Conservation (phyloP, 2,888 invertebrate genomes). For the Sepioteuthis lessoniana region DNA sequence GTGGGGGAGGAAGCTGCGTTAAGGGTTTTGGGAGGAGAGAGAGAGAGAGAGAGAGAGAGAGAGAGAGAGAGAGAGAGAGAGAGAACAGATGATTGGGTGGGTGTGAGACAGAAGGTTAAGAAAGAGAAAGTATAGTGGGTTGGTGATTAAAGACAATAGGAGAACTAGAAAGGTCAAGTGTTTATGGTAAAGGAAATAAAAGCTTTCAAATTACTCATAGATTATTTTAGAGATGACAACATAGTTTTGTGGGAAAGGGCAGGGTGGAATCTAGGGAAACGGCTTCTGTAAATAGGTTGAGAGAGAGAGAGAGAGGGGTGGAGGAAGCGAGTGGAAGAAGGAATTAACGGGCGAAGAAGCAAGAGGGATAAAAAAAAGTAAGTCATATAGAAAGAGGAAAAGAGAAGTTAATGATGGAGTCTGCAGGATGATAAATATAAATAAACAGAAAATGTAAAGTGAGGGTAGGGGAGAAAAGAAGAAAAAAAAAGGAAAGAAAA, state of each 20-base stretch:
- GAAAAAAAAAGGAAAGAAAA: too few relatives aligned
- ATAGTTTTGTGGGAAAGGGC: background rate
- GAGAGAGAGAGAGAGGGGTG: background rate
- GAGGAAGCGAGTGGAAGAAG: too few relatives aligned
- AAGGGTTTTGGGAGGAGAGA: too few relatives aligned
- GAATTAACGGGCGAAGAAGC: too few relatives aligned
- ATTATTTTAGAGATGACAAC: background rate
- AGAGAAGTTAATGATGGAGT: too few relatives aligned
- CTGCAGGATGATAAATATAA: too few relatives aligned
- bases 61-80: too few relatives aligned
- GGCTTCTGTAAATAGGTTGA: background rate
- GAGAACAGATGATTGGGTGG: background rate
- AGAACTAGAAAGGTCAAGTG: background rate
- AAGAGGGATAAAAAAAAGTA: too few relatives aligned
- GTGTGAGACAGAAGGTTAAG: background rate
- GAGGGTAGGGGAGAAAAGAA: too few relatives aligned
- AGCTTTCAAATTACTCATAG: background rate
- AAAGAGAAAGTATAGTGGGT: background rate
- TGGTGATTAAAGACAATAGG: background rate
- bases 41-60: too few relatives aligned
- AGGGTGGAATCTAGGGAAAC: background rate
- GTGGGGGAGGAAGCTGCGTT: background rate
- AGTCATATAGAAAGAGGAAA: too few relatives aligned
- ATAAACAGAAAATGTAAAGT: too few relatives aligned
- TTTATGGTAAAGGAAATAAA: background rate